These are phyloP conservation scores for Zaprionus camerounensis DNA, from an alignment of 1,140 invertebrate species.

Conservation along the genomic window DNA sequence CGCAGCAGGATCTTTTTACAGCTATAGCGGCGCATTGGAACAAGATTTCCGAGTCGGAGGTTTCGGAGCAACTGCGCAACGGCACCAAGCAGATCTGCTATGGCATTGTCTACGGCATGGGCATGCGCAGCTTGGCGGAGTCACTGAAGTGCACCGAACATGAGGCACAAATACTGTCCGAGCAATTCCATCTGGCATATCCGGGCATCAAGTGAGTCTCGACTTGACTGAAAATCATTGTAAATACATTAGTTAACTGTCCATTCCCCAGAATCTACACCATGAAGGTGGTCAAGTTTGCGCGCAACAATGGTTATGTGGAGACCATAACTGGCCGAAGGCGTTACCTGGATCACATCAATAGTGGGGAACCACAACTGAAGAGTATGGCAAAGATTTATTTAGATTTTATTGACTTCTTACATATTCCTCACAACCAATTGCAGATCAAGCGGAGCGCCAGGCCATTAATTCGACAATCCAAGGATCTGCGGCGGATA, in stretches of 20 bases:
- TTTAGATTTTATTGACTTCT: neutral
- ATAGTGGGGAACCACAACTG: conserved; percentile 86
- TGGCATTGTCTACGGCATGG: conserved; percentile 99
- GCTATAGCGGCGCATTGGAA: conserved; percentile 94
- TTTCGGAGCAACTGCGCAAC: conserved; percentile 90
- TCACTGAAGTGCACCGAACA: conserved; percentile 91
- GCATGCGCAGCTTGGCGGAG: conserved; percentile 92
- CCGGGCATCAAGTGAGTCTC: conserved; percentile 86
- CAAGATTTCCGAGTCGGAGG: conserved; percentile 87
- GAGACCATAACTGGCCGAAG: conserved; percentile 92
- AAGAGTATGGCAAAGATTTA: conserved; percentile 84
- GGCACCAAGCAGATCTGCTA: conserved; percentile 97
- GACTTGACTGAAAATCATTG: neutral
- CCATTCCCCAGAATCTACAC: conserved; percentile 86
- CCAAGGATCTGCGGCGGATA: conserved; percentile 98
- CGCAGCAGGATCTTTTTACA: conserved; percentile 93
- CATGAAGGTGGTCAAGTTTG: conserved; percentile 88
- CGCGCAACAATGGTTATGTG: conserved; percentile 90
- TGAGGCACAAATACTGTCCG: conserved; percentile 92
- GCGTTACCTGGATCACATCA: conserved; percentile 92
- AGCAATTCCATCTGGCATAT: conserved; percentile 93
- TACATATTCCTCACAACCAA: neutral
- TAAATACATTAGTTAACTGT: neutral
- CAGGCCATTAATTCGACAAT: conserved; percentile 98
- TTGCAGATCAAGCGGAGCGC: conserved; percentile 93